Evolutionary conservation across 2,113 vertebrate genomes (phyloP), one percentile per base, ranked within the genome.

Genomic region (Panurus biarmicus): DNA sequence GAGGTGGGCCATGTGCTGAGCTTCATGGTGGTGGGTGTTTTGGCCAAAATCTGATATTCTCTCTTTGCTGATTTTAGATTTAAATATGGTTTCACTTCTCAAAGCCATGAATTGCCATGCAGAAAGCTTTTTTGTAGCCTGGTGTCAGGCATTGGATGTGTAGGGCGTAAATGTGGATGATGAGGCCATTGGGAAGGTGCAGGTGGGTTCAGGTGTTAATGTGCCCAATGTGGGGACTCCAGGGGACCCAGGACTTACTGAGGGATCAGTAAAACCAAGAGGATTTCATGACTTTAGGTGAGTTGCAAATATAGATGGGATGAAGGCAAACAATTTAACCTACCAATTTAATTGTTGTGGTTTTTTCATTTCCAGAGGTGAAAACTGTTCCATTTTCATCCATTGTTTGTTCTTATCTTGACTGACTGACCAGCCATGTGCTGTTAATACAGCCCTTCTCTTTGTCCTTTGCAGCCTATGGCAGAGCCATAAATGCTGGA

Each of bases 151-250:
- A 4, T 13, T 69, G 51, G 72, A 54, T 2, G 2, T 19, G 33
- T 31, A 51, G 69, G 60, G 25, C 48, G 60, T 47, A 24, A 9
- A 19, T 47, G 31, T 62, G 73, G 33, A 54, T 42, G 22, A 13
- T 83, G 19, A 26, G 31, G 9, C 36, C 28, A 47, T 85, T 0
- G 1, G 48, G 65, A 75, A 61, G 51, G 60, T 28, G 24, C 3
- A 0, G 45, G 50, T 54, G 45, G 69, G 21, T 51, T 70, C 0
- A 0, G 51, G 48, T 48, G 13, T 40, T 40, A 31, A 18, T 1
- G 3, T 70, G 31, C 29, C 50, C 6, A 1, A 1, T 0, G 1
- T 56, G 26, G 24, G 33, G 17, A 11, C 44, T 90, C 25, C 33
- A n/a, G 42, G 66, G 38, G 10, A 5, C 33, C 48, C 25, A 11